Evolutionary conservation across 2,797 vertebrate species (phyloP), one percentile per base, ranked within the genome.

Genomic region (Ibycter americanus): DNA sequence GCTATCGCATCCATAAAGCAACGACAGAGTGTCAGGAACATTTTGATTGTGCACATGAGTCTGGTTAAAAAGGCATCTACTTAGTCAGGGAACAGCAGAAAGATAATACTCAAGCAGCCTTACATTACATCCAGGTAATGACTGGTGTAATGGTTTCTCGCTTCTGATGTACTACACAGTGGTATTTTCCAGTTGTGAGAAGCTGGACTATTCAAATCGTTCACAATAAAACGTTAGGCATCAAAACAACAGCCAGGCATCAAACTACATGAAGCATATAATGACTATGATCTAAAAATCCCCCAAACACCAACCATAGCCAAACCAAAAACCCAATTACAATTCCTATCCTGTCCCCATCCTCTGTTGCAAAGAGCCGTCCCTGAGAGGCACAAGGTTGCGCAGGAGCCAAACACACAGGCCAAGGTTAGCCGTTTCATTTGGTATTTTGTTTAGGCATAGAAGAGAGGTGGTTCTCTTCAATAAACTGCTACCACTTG

Each of bases 41-140:
- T 89, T 94, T 55, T 59, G 74, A 94, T 92, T 91, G 87, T 72
- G 88, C 95, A 89, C 94, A 67, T 0, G 68, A 93, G 86, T 29
- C 89, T 79, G 92, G 47, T 96, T 90, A 89, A 95, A 96, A 87
- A 93, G 79, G 76, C 38, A n/a, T 47, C 92, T 49, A 86, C 82
- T 94, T 79, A 84, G 68, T 20, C 34, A 56, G 65, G 47, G 51
- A 96, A 92, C 51, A 90, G 67, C 49, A 89, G 83, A 93, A 96
- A 82, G 36, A 44, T 47, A 90, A 88, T 89, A 78, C n/a, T 59
- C 82, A 32, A 55, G 72, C 81, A 96, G 76, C 46, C 47, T 81
- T 79, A 67, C 56, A 54, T 92, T 83, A 55, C 40, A 82, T 12
- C 61, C 87, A 93, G 87, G 49, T 88, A 93, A 81, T 72, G 52